Evolutionary conservation across 2,113 vertebrate genomes (phyloP), one percentile per base, ranked within the genome.

Genomic region (Labeo catla): DNA sequence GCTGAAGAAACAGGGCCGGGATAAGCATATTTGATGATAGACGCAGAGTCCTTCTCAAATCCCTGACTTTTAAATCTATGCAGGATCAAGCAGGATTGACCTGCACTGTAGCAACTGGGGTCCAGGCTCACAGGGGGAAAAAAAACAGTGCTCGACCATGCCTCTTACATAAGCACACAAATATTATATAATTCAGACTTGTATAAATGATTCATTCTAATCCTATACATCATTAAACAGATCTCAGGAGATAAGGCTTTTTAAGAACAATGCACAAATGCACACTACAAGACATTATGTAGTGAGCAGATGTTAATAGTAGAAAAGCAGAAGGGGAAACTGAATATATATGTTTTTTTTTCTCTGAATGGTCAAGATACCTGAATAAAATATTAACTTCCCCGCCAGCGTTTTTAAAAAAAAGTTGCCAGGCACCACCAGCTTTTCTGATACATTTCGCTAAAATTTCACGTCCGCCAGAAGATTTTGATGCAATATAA

Each of bases 41-140:
- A 72, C 13, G 50, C 86, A 66, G 84, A 81, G 34, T 76, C 21
- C 16, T 52, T 47, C 43, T 65, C 63, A 88, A 84, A 87, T 84
- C 76, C 86, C 86, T 84, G 78, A 87, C 72, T 90, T 87, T 86
- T 76, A 89, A 90, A 88, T 88, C 89, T 88, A 86, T 43, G 86
- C 83, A 86, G 82, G 86, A 89, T 91, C 87, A 87, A 90, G 77
- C 85, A 82, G 88, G 88, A 88, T 87, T 86, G 87, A 61, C 43
- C 61, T 79, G 85, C 76, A 84, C 85, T 84, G 45, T 70, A 88
- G 79, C 82, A 39, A 72, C 76, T 74, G 81, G 28, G 77, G 81
- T 66, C 45, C 39, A 11, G 49, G 76, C 66, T 82, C 76, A 70
- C 28, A 43, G 11, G 49, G 12, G 16, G n/a, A 84, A 45, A 81